Percentiles rank a stretch among this genome's conserved stretches.
phyloP scores from a whole-genome alignment of 2,797 vertebrate genomes.

The Gymnoscopelus microlampas region DNA sequence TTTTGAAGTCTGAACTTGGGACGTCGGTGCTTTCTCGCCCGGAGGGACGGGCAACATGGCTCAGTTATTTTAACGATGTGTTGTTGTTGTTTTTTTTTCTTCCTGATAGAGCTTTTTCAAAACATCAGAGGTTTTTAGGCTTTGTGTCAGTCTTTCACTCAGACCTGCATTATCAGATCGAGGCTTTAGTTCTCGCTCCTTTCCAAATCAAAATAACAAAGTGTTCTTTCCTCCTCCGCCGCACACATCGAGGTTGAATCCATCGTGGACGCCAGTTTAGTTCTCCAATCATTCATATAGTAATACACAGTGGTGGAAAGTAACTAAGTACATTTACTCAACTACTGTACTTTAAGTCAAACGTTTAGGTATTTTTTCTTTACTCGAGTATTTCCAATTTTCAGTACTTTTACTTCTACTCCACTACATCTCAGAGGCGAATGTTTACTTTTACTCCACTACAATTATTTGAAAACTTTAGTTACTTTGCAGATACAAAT shows the following conservation, averaged over 20 bases:
- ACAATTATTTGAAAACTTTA: too few relatives aligned
- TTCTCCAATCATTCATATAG: slow-evolving; percentile 8
- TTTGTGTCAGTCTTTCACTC: slow-evolving; percentile 30
- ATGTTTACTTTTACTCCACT: too few relatives aligned
- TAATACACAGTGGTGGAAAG: background rate
- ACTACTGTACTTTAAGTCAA: too few relatives aligned
- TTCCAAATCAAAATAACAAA: slow-evolving; percentile 21
- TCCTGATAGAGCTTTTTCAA: slow-evolving; percentile 31
- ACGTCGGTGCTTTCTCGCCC: slow-evolving; percentile 21
- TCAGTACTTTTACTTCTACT: too few relatives aligned
- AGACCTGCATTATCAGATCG: slow-evolving; percentile 26
- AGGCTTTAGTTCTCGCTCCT: slow-evolving; percentile 31
- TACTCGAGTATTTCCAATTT: too few relatives aligned
- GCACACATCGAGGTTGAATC: slow-evolving; percentile 6
- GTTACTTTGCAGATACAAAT: too few relatives aligned
- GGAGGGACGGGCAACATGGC: slow-evolving; percentile 23
- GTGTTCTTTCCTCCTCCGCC: slow-evolving; percentile 11
- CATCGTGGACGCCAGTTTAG: slow-evolving; percentile 15
- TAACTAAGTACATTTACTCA: too few relatives aligned
- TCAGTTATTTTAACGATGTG: slow-evolving; percentile 12
- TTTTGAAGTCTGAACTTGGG: slow-evolving; percentile 45
- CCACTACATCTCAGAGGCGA: too few relatives aligned
- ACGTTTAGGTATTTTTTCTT: too few relatives aligned
- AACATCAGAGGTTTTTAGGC: slow-evolving; percentile 29
- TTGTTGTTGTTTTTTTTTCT: slow-evolving; percentile 6